phyloP scores from a whole-genome alignment of 1,140 invertebrate genomes.

The Saccostrea cuccullata region DNA sequence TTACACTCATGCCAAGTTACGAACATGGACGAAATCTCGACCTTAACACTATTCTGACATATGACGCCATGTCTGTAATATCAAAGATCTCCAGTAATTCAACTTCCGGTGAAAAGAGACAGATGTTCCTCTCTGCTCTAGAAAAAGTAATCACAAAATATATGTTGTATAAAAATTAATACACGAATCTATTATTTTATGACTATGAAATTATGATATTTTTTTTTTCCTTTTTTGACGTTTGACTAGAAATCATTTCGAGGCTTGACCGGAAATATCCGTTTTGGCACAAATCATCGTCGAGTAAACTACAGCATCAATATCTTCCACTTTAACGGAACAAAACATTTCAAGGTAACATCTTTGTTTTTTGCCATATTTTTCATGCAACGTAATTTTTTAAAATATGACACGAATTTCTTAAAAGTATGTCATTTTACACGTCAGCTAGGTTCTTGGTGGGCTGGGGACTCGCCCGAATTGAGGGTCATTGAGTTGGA shows the following conservation, averaged over 20 bases:
- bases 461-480: background rate
- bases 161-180: background rate
- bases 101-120: background rate
- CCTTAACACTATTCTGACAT: background rate
- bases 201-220: background rate
- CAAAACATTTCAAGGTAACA: slow-evolving; percentile 14
- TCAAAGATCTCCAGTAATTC: background rate
- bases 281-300: background rate
- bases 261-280: background rate
- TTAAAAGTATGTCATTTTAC: background rate
- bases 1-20: background rate
- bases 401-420: background rate
- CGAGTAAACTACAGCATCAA: slow-evolving; percentile 6
- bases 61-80: background rate
- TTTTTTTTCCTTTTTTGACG: background rate
- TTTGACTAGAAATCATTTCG: background rate
- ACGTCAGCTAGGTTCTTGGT: background rate
- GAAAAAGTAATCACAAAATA: background rate
- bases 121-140: background rate
- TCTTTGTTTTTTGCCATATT: background rate
- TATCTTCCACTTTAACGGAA: background rate
- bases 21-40: background rate
- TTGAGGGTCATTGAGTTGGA: background rate
- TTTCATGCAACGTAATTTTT: background rate
- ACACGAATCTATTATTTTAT: background rate